Base-by-base conservation (phyloP, 2,797 vertebrate species). In the Graptemys geographica region DNA sequence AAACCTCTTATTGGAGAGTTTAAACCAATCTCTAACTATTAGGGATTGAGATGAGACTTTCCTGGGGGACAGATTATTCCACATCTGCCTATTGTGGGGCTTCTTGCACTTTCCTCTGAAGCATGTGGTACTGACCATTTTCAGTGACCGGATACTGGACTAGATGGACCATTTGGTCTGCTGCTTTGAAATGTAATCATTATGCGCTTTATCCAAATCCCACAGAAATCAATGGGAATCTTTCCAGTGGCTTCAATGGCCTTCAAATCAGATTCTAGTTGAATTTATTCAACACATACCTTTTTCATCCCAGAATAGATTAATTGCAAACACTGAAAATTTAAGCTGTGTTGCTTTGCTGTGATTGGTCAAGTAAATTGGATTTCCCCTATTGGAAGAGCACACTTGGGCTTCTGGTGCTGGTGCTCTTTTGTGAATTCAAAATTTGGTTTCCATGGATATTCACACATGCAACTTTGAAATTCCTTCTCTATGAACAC, bases 91-190 rank as follows among this genome's bases (percentile, higher is more conserved):
- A n/a, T 62, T n/a, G 15, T 6, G 33, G 5, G 65, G n/a, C 19
- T 37, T 31, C 83, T 86, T 51, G 31, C 49, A n/a, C 41, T 25
- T 57, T 78, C 65, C n/a, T 41, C n/a, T 41, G 65, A 41, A 23
- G n/a, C 19, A 72, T 37, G 19, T 37, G 18, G 19, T 72, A 37
- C n/a, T 72, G n/a, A 19, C 21, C 19, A 41, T 41, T 72, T n/a
- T 41, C 44, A 41, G n/a, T 27, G 44, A 49, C 5, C 0, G 2
- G 51, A 2, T 4, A n/a, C 11, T 0, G 27, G 41, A 84, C 57
- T 28, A 41, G 62, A 28, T 4, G 9, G 8, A 6, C 3, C 5
- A 10, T 18, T 15, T n/a, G 7, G 2, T 79, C 52, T 12, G 65
- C 1, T 47, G 49, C 31, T 84, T 1, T 84, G n/a, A 5, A 49